A percentile compares a stretch with the other conserved stretches of the same genome.
Evolutionary conservation across 2,888 invertebrate genomes (phyloP).

Genomic region (Dioctria linearis): DNA sequence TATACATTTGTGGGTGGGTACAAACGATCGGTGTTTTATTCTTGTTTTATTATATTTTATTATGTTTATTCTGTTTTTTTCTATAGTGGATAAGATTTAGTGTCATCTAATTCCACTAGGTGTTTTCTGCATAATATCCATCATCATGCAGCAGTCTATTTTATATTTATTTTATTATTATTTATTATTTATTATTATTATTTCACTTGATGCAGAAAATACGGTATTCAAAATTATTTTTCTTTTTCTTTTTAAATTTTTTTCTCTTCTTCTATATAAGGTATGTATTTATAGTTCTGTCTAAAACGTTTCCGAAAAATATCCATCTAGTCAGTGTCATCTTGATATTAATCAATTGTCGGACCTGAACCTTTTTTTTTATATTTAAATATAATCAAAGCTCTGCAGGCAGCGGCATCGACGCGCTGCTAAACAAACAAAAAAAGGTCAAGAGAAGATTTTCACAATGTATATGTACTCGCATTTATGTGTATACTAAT

Average conservation of each 20-base stretch:
- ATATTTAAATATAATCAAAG: constrained; percentile 32
- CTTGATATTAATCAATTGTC: constrained; percentile 35
- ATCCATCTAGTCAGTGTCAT: constrained; percentile 37
- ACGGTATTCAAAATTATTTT: constrained; percentile 39
- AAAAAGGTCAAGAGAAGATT: neutral
- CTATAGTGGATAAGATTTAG: constrained; percentile 27
- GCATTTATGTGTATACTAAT: too few relatives aligned
- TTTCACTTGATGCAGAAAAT: constrained; percentile 19
- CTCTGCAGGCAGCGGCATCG: constrained; percentile 10
- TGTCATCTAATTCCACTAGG: constrained; percentile 48
- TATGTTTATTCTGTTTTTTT: neutral
- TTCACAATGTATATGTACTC: too few relatives aligned
- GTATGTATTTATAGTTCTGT: constrained; percentile 9
- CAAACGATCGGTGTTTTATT: too few relatives aligned
- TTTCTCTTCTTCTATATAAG: too few relatives aligned
- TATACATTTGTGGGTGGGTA: too few relatives aligned
- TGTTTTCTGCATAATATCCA: constrained; percentile 7
- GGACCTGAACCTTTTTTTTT: neutral
- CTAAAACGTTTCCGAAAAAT: constrained; percentile 48
- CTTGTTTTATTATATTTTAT: neutral
- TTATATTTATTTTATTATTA: neutral
- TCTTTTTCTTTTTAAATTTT: neutral
- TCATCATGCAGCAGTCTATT: constrained; percentile 25
- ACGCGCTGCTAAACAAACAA: neutral
- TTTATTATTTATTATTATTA: neutral